Conservation (phyloP, 2,888 invertebrate species). For the Lissonota sp. region DNA sequence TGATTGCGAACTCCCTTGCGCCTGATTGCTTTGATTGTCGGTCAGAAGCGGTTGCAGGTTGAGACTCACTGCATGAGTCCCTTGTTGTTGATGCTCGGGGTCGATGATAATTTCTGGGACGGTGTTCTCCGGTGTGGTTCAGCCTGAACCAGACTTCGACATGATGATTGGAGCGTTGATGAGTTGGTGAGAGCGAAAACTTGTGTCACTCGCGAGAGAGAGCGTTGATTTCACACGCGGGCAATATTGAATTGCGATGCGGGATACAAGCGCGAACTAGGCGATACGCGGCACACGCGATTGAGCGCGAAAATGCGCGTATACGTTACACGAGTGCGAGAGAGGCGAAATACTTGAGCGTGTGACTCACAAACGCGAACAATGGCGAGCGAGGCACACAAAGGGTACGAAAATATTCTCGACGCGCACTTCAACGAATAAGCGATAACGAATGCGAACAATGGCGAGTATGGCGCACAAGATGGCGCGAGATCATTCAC, state of each 20-base stretch:
- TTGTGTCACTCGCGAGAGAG: neutral
- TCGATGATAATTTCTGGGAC: neutral
- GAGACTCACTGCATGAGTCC: too few species aligned
- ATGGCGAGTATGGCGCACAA: too few species aligned
- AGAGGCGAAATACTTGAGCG: neutral
- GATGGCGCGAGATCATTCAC: too few species aligned
- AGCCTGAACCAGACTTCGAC: neutral
- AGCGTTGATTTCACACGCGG: too few species aligned
- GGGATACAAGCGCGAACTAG: neutral
- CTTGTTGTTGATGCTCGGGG: too few species aligned
- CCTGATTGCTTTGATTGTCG: neutral
- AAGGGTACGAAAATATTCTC: neutral
- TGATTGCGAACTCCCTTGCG: neutral
- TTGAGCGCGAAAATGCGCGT: neutral
- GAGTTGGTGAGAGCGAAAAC: too few species aligned
- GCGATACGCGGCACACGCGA: neutral
- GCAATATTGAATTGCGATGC: neutral
- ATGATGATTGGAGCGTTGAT: too few species aligned
- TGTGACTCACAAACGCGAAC: too few species aligned
- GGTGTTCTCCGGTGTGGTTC: conserved; percentile 1
- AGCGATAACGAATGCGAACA: too few species aligned
- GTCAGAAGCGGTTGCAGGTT: too few species aligned
- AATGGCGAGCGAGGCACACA: too few species aligned
- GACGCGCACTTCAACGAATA: too few species aligned
- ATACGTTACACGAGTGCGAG: neutral